phyloP scores from a whole-genome alignment of 2,888 invertebrate genomes.

The Caenorhabditis plicata region DNA sequence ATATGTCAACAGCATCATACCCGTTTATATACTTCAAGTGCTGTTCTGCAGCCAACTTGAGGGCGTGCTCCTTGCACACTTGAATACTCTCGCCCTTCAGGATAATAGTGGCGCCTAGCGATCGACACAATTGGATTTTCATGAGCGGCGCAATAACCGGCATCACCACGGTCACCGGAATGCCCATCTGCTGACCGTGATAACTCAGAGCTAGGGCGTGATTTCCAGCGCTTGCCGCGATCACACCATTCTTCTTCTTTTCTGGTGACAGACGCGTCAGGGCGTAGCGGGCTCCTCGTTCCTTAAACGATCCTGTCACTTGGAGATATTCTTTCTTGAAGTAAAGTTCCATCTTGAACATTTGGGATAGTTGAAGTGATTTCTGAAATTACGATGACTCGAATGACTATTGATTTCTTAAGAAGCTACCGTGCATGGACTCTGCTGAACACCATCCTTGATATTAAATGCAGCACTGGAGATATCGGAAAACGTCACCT shows the following conservation, averaged over 20 bases:
- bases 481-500: conserved; percentile 59
- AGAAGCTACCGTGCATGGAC: conserved; percentile 78
- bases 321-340: conserved; percentile 92
- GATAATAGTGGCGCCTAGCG: conserved; percentile 82
- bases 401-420: too few relatives aligned
- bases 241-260: conserved; percentile 45
- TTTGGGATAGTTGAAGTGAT: conserved; percentile 77
- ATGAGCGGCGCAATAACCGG: conserved; percentile 90
- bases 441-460: conserved; percentile 79
- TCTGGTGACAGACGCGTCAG: conserved; percentile 31
- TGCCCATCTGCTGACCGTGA: conserved; percentile 75
- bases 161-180: conserved; percentile 88
- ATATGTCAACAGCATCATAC: conserved; percentile 90
- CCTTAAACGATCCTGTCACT: conserved; percentile 93
- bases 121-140: conserved; percentile 86
- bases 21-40: conserved; percentile 83
- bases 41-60: conserved; percentile 76
- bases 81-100: conserved; percentile 69
- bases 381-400: conserved; percentile 71
- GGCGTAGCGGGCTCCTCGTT: conserved; percentile 77
- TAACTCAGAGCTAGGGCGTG: conserved; percentile 84
- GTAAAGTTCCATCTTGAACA: conserved; percentile 82
- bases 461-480: conserved; percentile 80
- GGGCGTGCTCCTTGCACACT: conserved; percentile 76
- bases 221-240: conserved; percentile 72